Evolutionary conservation across 2,888 invertebrate genomes (phyloP), one percentile per base, ranked within the genome.

Genomic region (Notodonta ziczac): DNA sequence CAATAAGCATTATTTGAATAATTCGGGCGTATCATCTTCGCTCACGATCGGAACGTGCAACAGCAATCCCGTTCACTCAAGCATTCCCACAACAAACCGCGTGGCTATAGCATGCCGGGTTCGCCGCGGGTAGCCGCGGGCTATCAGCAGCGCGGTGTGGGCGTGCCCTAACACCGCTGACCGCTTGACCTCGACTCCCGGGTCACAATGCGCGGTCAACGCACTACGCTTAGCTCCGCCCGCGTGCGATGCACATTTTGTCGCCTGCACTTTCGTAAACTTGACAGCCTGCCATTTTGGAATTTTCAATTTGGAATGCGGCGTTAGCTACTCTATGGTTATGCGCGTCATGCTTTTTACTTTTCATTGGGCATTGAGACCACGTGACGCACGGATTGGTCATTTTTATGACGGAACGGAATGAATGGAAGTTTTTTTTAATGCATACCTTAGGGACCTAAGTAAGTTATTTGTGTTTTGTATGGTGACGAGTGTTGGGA

Each of bases 121-220:
- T 57, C 56, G 67, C 69, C 65, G 69, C 65, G 69, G 70, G 62
- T 70, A 58, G 74, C 81, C 78, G 76, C 64, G 67, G 82, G 81
- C 77, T 81, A 77, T 73, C 72, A 77, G 73, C 72, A 73, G 75
- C 66, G 73, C 66, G 50, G 78, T 81, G 87, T 86, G 69, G 84
- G 86, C 83, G 82, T 76, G 79, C 76, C 83, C 77, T 81, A 79
- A 81, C 83, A 82, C 82, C 83, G 83, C 75, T 90, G 90, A 89
- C 91, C 91, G 90, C 87, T 80, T 91, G 91, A 89, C 91, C 91
- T 87, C 89, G 85, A 84, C 82, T 81, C 83, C 78, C 83, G 80
- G 88, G 86, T 84, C 85, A 80, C 69, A 61, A 64, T 74, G 67
- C 60, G 81, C 82, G 90, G 91, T 91, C 90, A 91, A 89, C 86